A percentile compares a stretch with the other conserved stretches of the same genome.
Evolutionary conservation across 2,797 vertebrate genomes (phyloP).

Genomic region (Dipus sagitta): DNA sequence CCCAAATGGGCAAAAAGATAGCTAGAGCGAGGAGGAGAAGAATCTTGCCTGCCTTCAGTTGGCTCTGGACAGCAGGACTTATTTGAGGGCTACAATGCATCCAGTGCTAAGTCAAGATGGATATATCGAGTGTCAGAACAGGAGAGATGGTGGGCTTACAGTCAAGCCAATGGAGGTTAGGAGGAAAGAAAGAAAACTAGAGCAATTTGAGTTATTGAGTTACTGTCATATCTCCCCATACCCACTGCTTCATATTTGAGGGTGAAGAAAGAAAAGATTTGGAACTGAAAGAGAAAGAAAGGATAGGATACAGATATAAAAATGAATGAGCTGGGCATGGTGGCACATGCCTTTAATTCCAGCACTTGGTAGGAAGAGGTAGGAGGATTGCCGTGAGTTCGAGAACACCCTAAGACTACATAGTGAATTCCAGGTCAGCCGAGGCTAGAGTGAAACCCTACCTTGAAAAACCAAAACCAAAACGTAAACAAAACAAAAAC

Average conservation of each 20-base stretch:
- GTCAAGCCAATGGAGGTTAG: background rate
- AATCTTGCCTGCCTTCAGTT: background rate
- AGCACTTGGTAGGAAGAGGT: no score
- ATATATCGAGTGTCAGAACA: background rate
- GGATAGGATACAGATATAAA: background rate
- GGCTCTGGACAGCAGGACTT: background rate
- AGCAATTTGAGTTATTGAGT: background rate
- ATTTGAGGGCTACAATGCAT: background rate
- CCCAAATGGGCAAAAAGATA: background rate
- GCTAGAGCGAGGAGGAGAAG: background rate
- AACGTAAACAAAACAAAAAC: background rate
- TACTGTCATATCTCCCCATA: background rate
- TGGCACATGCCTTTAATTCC: no score
- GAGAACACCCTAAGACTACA: no score
- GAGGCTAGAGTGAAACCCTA: no score
- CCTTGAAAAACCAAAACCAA: background rate
- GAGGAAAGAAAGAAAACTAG: background rate
- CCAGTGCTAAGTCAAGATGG: background rate
- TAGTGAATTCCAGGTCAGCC: no score
- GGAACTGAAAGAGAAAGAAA: slow-evolving; percentile 28
- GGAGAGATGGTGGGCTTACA: fast-evolving
- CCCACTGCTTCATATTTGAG: background rate
- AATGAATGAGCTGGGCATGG: background rate
- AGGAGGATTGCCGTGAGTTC: no score
- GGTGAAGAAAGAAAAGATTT: background rate